Base-by-base conservation (phyloP, 2,888 invertebrate genomes). In the Biston stratarius region DNA sequence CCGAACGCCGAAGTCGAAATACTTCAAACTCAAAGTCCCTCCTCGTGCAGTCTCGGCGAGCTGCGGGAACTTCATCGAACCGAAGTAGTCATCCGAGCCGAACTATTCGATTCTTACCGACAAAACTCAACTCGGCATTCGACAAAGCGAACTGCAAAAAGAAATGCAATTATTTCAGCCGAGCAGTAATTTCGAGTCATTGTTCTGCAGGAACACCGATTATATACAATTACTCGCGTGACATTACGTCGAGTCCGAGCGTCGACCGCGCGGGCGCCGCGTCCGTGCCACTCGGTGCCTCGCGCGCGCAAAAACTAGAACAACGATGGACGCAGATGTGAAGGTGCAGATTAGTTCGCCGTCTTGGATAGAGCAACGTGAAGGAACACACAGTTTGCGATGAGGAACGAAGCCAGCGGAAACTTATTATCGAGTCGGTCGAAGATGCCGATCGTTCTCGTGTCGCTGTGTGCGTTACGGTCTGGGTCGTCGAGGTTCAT, bases 121-220 rank as follows among this genome's bases (percentile, higher is more conserved):
- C 82, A 76, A 83, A 85, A 85, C 85, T 84, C 83, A 63, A 61
- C 78, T 78, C 88, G 88, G 90, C 89, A 78, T 83, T 84, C 81
- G 85, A 87, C 92, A 92, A 93, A 93, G 92, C 84, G 79, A 67
- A 72, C 76, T 67, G 77, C 79, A 87, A 88, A 89, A 90, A 90
- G 86, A 84, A 84, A 85, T 77, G 87, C 86, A 92, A 94, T 93
- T 93, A 92, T 92, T 92, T 89, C 86, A 88, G 80, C 85, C 90
- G 90, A 88, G 86, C 87, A 88, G 91, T 89, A 92, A 93, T 93
- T 92, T 92, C 78, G 84, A 82, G 86, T 91, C 92, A 92, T 93
- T 93, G 93, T 94, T 93, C 93, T 90, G 85, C 82, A 90, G 92
- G 92, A 93, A 91, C 87, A 87, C 90, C 92, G 93, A 94, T 94